A percentile compares a stretch with the other conserved stretches of the same genome.
Conservation (phyloP, 2,888 invertebrate genomes). For the Polydrusus cervinus region DNA sequence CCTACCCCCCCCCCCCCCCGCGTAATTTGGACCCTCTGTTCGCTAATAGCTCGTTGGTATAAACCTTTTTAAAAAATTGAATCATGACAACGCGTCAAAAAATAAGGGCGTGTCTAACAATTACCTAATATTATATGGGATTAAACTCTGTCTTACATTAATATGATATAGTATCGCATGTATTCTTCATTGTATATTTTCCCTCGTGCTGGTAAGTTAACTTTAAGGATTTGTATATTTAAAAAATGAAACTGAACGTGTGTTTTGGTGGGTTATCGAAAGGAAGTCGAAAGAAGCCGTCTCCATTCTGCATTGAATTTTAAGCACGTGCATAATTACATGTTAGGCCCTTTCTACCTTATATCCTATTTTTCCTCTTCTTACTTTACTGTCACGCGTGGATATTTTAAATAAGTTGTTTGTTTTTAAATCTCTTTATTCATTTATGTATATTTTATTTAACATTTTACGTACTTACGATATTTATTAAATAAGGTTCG, state of each 20-base stretch:
- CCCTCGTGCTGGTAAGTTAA: constrained; percentile 3
- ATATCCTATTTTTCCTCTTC: constrained; percentile 53
- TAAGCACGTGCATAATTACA: constrained; percentile 56
- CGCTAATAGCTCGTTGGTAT: no score
- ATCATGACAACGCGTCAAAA: no score
- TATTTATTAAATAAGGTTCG: no score
- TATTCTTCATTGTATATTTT: background rate
- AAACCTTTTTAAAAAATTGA: no score
- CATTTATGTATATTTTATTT: no score
- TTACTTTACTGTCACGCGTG: constrained; percentile 51
- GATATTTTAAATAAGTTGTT: constrained; percentile 25
- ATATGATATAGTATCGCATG: background rate
- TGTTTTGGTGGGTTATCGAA: constrained; percentile 43
- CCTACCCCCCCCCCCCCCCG: no score
- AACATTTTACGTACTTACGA: no score
- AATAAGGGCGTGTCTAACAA: no score
- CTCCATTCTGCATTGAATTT: constrained; percentile 47
- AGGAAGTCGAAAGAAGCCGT: constrained; percentile 54
- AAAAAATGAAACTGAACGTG: constrained; percentile 40
- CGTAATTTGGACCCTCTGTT: no score
- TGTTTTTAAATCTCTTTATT: no score
- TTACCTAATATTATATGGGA: no score
- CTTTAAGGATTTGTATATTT: constrained; percentile 31
- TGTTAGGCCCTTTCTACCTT: constrained; percentile 49
- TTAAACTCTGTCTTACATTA: no score